These are phyloP conservation scores for Elephas maximus DNA, from an alignment of 2,113 vertebrate genomes.

Conservation along the genomic window DNA sequence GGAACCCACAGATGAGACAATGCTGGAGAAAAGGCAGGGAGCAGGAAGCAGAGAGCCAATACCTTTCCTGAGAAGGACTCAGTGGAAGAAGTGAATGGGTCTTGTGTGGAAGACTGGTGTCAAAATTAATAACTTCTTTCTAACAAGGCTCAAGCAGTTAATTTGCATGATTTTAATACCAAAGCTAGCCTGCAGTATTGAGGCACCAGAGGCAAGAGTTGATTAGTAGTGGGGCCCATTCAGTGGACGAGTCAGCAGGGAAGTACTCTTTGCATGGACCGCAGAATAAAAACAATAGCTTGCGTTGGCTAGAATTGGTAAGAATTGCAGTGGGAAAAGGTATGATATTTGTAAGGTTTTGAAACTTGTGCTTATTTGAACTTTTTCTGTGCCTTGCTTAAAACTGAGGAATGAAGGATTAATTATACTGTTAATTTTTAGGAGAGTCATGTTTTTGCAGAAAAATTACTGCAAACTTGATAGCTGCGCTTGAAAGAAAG, in stretches of 20 bases:
- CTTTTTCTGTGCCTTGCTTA: not conserved
- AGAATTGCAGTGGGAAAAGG: not conserved
- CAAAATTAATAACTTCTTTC: slow-evolving; percentile 66
- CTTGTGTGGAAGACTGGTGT: slow-evolving; percentile 32
- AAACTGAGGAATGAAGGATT: not conserved
- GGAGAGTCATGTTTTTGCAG: not conserved
- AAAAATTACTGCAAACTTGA: not conserved
- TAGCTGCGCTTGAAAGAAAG: not conserved
- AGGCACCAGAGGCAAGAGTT: not conserved
- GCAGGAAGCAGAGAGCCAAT: not conserved
- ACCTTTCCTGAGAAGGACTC: not conserved
- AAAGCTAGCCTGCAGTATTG: not conserved
- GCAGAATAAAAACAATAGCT: not conserved
- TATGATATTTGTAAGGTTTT: not conserved
- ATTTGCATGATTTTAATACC: slow-evolving; percentile 57
- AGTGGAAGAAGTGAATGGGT: not conserved
- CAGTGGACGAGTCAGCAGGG: not conserved
- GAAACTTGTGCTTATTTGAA: not conserved
- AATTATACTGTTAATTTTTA: not conserved
- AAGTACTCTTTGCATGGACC: not conserved
- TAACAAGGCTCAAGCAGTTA: slow-evolving; percentile 51
- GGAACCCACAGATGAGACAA: not conserved
- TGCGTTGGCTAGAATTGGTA: not conserved
- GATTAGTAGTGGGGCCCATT: not conserved
- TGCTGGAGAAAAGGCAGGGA: not conserved